Conservation (phyloP, 92 coral and sea anemone species). For the Heteractis magnifica region DNA sequence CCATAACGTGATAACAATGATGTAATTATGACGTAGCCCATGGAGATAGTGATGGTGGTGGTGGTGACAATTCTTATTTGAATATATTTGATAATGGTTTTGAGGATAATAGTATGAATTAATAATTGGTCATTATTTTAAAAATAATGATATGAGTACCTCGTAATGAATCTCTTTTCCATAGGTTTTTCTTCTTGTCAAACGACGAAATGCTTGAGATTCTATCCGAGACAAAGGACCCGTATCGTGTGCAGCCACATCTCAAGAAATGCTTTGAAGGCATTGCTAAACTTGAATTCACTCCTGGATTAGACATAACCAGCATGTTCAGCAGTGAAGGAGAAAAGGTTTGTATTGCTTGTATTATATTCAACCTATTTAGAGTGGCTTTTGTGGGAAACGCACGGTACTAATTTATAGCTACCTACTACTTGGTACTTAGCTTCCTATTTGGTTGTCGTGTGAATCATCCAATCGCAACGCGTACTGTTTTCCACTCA, state of each 20-base stretch:
- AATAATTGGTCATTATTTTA: too few relatives aligned
- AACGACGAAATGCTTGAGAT: constrained; percentile 99
- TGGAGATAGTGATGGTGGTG: too few relatives aligned
- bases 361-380: background rate
- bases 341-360: constrained; percentile 67
- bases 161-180: background rate
- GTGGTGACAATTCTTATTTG: too few relatives aligned
- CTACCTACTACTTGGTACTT: too few relatives aligned
- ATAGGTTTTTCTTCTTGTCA: constrained; percentile 94
- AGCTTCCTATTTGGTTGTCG: too few relatives aligned
- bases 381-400: too few relatives aligned
- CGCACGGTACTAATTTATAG: too few relatives aligned
- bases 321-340: constrained; percentile 99
- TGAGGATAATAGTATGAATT: background rate
- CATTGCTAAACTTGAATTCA: constrained; percentile 93
- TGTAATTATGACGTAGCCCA: too few relatives aligned
- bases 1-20: too few relatives aligned
- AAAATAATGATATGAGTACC: background rate
- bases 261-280: constrained; percentile 99
- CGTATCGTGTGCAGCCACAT: constrained; percentile 99
- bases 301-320: constrained; percentile 83
- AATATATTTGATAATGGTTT: background rate
- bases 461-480: too few relatives aligned
- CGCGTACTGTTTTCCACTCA: too few relatives aligned
- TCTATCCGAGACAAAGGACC: constrained; percentile 97